These are phyloP conservation scores for Andrena fulva DNA, from an alignment of 2,888 invertebrate species.

Conservation along the genomic window DNA sequence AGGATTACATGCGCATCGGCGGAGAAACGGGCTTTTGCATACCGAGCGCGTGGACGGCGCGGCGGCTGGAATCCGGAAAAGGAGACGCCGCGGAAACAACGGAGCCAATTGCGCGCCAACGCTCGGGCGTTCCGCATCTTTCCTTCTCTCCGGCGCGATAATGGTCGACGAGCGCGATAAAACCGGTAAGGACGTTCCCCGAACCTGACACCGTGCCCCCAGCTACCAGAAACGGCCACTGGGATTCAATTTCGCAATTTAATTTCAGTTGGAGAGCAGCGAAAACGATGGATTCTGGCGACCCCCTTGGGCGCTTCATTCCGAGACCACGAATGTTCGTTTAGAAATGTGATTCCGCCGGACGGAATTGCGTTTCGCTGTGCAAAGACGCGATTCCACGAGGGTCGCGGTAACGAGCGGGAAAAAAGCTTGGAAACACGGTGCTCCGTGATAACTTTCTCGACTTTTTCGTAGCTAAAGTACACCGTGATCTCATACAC, in stretches of 20 bases:
- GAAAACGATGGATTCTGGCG: too few species aligned
- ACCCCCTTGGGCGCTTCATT: background rate
- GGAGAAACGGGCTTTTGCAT: constrained; percentile 39
- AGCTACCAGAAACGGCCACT: background rate
- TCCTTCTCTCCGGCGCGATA: constrained; percentile 1
- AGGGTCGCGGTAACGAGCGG: background rate
- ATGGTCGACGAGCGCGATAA: background rate
- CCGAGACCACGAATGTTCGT: background rate
- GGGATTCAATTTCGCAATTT: background rate
- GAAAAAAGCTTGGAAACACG: constrained; percentile 25
- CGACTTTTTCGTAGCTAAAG: constrained; percentile 20
- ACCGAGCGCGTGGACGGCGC: constrained; percentile 24
- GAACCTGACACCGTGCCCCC: background rate
- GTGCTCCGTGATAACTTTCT: constrained; percentile 29
- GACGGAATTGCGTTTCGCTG: background rate
- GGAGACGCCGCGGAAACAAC: constrained; percentile 27
- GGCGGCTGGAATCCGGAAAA: constrained; percentile 68
- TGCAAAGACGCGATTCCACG: background rate
- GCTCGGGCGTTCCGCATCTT: constrained; percentile 57
- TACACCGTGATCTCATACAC: constrained; percentile 42
- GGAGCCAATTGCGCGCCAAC: constrained; percentile 46
- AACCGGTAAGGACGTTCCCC: background rate
- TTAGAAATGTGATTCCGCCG: background rate
- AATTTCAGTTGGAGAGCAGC: background rate
- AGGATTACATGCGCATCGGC: constrained; percentile 16